Percentiles rank a stretch among this genome's conserved stretches.
phyloP scores from a whole-genome alignment of 2,797 vertebrate species.

The Micropoecilia bifurca region DNA sequence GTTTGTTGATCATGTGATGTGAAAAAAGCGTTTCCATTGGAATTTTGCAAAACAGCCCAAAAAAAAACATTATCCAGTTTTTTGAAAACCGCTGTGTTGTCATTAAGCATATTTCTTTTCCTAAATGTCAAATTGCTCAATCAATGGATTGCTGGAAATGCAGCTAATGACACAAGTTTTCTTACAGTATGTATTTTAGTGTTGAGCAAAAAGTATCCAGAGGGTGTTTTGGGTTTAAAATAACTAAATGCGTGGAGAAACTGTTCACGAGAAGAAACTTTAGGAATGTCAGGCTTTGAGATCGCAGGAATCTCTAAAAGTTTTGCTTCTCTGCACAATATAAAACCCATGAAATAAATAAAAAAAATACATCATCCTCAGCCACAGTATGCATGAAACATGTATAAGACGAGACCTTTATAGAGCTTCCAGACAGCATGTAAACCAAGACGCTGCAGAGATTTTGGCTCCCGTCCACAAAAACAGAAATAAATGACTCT shows the following conservation, averaged over 20 bases:
- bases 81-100: too few species aligned
- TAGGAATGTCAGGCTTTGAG: background rate
- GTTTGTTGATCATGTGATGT: too few species aligned
- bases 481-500: slow-evolving; percentile 45
- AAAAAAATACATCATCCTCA: slow-evolving; percentile 7
- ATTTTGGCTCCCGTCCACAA: slow-evolving; percentile 31
- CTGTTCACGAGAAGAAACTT: background rate
- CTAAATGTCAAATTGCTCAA: too few species aligned
- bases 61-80: too few species aligned
- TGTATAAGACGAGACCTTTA: slow-evolving; percentile 34
- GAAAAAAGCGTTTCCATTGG: too few species aligned
- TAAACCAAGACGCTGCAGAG: slow-evolving; percentile 27
- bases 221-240: background rate
- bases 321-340: background rate
- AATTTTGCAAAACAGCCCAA: too few species aligned
- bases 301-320: background rate
- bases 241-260: background rate
- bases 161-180: too few species aligned
- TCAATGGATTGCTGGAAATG: too few species aligned
- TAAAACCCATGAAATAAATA: background rate
- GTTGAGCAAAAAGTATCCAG: background rate
- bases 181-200: too few species aligned
- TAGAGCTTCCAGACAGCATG: slow-evolving; percentile 15
- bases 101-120: too few species aligned
- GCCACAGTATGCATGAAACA: slow-evolving; percentile 2